Evolutionary conservation across 1,140 invertebrate species (phyloP), one percentile per base, ranked within the genome.

Genomic region (Steinernema khuongi): DNA sequence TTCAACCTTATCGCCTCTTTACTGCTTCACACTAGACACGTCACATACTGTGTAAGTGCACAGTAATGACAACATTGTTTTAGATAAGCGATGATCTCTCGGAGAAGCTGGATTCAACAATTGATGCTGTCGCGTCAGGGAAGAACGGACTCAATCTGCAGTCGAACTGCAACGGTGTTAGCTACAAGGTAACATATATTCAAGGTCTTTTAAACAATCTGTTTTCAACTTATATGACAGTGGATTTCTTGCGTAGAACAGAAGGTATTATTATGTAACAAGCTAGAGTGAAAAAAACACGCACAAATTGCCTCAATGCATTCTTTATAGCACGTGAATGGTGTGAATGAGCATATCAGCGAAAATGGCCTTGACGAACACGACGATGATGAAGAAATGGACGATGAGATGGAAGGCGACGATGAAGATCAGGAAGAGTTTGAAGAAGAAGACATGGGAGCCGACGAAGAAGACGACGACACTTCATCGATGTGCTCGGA

Each of bases 401-500:
- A 80, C 1, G 81, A 83, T 19, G 83, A 77, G 75, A 80, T 85
- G 67, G 26, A 70, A 11, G 43, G 71, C 73, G 74, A 29, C 18
- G 74, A 67, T 1, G 22, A 7, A 11, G 50, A 19, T 22, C 68
- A 33, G 14, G 74, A 74, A 90, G n/a, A 92, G 91, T 85, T 88
- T 91, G 22, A 91, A 91, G 88, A 91, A 90, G 80, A 91, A 91
- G 85, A 87, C 91, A 72, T 91, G 90, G 83, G 90, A 90, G 76
- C 90, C 90, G 73, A 89, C 90, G 68, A 90, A 90, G 86, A 67
- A 86, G 50, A 71, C 28, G 68, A 68, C 69, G 68, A 31, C 4
- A 22, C n/a, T 29, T 69, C 68, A 29, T 69, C 68, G 4, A 69
- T 69, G 68, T 31, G 30, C 68, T 69, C 68, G 14, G 26, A 60